phyloP scores from a whole-genome alignment of 2,888 invertebrate genomes.

The Aleiodes alternator region DNA sequence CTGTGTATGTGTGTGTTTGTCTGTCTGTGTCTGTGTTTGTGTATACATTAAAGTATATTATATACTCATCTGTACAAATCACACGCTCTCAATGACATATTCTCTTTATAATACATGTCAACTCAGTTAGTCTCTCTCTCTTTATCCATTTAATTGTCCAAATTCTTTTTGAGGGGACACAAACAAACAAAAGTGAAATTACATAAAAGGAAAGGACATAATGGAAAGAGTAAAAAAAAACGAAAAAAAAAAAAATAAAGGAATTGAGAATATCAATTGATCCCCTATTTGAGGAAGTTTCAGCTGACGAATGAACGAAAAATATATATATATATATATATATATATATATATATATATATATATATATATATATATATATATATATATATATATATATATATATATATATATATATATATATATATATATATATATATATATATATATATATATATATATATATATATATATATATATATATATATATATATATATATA shows the following conservation, averaged over 20 bases:
- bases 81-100: constrained; percentile 25
- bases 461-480: too few species aligned
- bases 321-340: too few species aligned
- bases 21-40: too few species aligned
- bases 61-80: constrained; percentile 36
- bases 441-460: too few species aligned
- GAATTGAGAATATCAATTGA: constrained; percentile 25
- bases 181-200: background rate
- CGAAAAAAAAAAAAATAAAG: background rate
- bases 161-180: background rate
- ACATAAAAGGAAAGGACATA: background rate
- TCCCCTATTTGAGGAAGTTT: constrained; percentile 29
- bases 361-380: too few species aligned
- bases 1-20: too few species aligned
- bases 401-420: too few species aligned
- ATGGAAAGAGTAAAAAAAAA: background rate
- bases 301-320: constrained; percentile 34
- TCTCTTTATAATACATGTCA: constrained; percentile 21
- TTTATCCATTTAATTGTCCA: constrained; percentile 19
- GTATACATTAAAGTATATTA: constrained; percentile 23
- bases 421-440: too few species aligned
- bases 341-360: too few species aligned
- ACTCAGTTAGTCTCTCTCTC: constrained; percentile 14
- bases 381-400: too few species aligned
- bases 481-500: too few species aligned